A percentile compares a stretch with the other conserved stretches of the same genome.
These are phyloP conservation scores for Catostylus mosaicus DNA, from an alignment of 30 jellyfish, hydroid and myxozoan species.

Conservation along the genomic window DNA sequence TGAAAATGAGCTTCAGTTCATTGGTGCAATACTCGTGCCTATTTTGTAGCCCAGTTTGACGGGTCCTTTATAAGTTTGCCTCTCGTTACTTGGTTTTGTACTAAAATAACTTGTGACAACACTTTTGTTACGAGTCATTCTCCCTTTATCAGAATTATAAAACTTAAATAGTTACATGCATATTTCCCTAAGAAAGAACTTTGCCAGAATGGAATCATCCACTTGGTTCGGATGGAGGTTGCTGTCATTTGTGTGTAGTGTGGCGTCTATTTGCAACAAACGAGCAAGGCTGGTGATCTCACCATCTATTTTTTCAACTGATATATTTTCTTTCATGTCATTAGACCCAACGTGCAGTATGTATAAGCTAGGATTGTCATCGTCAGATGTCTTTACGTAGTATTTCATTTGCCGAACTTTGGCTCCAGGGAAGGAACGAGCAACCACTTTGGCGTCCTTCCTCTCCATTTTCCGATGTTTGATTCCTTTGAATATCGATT, in stretches of 20 bases:
- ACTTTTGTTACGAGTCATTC: background rate
- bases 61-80: background rate
- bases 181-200: conserved; percentile 11
- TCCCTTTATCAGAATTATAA: background rate
- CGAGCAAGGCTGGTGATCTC: conserved; percentile 1
- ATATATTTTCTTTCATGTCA: background rate
- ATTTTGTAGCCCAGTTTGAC: no score
- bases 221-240: background rate
- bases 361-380: conserved; percentile 5
- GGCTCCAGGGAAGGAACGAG: conserved; percentile 26
- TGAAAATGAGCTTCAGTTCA: no score
- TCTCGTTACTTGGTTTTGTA: background rate
- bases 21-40: no score
- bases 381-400: conserved; percentile 9
- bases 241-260: background rate
- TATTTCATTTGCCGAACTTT: background rate
- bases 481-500: no score
- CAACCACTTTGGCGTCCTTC: conserved; percentile 20
- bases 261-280: background rate
- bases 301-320: background rate
- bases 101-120: background rate
- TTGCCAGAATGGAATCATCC: conserved; percentile 8
- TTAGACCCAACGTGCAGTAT: background rate
- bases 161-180: conserved; percentile 14
- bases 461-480: conserved; percentile 28